Base-by-base conservation (phyloP, 2,113 vertebrate genomes). In the Pteruthius melanotis region DNA sequence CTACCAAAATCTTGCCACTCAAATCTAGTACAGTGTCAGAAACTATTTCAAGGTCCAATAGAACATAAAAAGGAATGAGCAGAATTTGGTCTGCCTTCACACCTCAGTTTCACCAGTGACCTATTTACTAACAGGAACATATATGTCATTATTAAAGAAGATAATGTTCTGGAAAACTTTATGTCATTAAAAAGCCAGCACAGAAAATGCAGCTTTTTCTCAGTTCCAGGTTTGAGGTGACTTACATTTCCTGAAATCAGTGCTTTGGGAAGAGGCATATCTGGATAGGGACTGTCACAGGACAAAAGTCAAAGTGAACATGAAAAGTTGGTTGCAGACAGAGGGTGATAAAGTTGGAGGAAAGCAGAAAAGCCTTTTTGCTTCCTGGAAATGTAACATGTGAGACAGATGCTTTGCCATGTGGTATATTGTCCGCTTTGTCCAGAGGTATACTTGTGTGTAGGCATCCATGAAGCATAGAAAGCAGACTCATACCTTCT, bases 351-450 rank as follows among this genome's bases (percentile, higher is more conserved):
- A 85, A 64, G 8, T 5, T 2, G 10, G 17, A 74, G 31, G 7
- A 83, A 83, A 84, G 3, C 19, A 74, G n/a, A 77, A 63, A 44
- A 71, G 2, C 7, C 4, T 31, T 7, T 56, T 37, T 89, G 4
- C 23, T 89, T 81, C 35, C 31, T 81, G 33, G 35, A 78, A 66
- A 31, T 16, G 7, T 33, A 77, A 28, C 13, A 11, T 18, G 15
- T 44, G 35, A 71, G 57, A 37, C 5, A 39, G 35, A 35, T 31
- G 23, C 6, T 81, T 89, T 77, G 24, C 22, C 28, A 21, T 4
- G 12, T 15, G 10, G 1, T 3, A 0, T 45, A 9, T 24, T 66
- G 15, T 7, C 30, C 3, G 0, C 8, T 31, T 86, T 70, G 7
- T 63, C 16, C 50, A 44, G 59, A 81, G 13, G 8, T 61, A 16